Base-by-base conservation (phyloP, 2,113 vertebrate species). In the Galemys pyrenaicus region DNA sequence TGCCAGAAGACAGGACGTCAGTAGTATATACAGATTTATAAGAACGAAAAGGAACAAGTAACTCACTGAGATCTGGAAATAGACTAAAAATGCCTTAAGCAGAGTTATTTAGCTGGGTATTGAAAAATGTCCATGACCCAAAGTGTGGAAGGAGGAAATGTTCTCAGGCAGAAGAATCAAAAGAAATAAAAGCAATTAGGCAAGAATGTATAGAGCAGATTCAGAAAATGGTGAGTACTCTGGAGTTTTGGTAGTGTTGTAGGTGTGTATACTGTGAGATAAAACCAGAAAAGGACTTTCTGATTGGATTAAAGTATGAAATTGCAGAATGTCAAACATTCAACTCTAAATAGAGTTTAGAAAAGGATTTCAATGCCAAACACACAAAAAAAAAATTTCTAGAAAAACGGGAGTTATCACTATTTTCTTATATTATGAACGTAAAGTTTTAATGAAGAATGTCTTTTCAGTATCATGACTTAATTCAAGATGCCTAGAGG, bases 271-370 rank as follows among this genome's bases (percentile, higher is more conserved):
- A 65, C 46, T 44, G 28, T 26, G 49, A 87, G 5, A 74, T 54
- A 68, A 74, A 94, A 74, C 28, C 17, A 62, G 49, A 92, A 86
- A 67, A 85, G 44, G 5, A 41, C 39, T 46, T 85, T 89, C 46
- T n/a, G 51, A 89, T 2, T 79, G 71, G 13, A 28, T 74, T 24
- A 22, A 80, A 85, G 30, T 60, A 68, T 9, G 13, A 73, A 65
- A 92, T 32, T 24, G 9, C 12, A 77, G n/a, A 89, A 35, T 46
- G 70, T 41, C 51, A 86, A 92, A 92, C 26, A 46, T 20, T 89
- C 44, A 89, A 75, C 35, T 60, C 26, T 13, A 92, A 86, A 75
- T 51, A 84, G 3, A 75, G 37, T 86, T 80, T 74, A 96, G 65
- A 89, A 85, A 80, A 24, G 20, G 24, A 92, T 49, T 67, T 28